Evolutionary conservation across 2,113 vertebrate genomes (phyloP).

Genomic region (Amia ocellicauda): DNA sequence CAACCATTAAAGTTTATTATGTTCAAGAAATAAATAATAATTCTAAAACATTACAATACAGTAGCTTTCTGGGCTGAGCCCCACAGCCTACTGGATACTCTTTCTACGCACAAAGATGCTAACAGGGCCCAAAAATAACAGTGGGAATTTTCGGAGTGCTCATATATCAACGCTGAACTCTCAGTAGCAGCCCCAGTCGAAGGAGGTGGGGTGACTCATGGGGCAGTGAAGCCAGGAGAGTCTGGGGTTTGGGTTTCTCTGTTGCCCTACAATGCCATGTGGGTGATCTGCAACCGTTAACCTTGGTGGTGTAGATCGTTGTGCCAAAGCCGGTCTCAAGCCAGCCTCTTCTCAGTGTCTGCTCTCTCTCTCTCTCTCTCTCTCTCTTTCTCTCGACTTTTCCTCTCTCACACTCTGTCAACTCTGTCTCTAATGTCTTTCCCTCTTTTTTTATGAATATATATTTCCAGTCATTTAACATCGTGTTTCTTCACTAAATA

Average conservation of each 20-base stretch:
- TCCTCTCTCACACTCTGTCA: background rate
- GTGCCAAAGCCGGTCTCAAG: background rate
- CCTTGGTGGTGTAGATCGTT: background rate
- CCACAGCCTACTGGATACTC: background rate
- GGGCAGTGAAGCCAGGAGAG: background rate
- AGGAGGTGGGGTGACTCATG: background rate
- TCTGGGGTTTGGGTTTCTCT: background rate
- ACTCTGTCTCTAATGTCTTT: background rate
- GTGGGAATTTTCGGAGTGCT: background rate
- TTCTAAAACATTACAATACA: background rate
- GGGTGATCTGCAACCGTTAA: slow-evolving; percentile 11
- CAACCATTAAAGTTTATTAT: no score
- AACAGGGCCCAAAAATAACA: slow-evolving; percentile 22
- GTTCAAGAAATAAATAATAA: no score
- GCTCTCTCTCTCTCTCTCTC: background rate
- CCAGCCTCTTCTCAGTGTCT: slow-evolving; percentile 1
- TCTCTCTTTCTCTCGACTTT: background rate
- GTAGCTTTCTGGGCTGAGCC: slow-evolving; percentile 6
- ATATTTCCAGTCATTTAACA: no score
- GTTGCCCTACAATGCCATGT: background rate
- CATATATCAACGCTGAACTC: background rate
- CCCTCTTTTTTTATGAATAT: background rate
- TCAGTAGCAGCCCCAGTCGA: slow-evolving; percentile 5
- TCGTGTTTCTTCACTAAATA: no score
- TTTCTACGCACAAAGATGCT: background rate